Conservation (phyloP, 1,140 invertebrate species). For the Eriosoma lanigerum region DNA sequence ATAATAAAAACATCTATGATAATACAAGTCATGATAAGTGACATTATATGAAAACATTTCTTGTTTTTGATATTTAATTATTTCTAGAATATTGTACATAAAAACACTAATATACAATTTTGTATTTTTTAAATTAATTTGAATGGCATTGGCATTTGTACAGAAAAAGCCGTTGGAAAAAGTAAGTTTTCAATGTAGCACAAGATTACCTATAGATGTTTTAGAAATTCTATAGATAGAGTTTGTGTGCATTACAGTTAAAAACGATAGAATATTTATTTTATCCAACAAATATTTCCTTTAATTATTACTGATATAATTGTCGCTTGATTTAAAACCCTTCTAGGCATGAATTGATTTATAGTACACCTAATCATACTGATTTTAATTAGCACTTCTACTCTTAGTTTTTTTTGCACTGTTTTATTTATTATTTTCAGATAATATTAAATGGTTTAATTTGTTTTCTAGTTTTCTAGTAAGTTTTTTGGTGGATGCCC, state of each 20-base stretch:
- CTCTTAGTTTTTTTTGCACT: conserved; percentile 22
- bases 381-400: conserved; percentile 17
- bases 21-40: too few species aligned
- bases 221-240: conserved; percentile 13
- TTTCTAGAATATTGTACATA: conserved; percentile 27
- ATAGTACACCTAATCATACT: conserved; percentile 26
- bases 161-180: conserved; percentile 67
- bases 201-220: background rate
- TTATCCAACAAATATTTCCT: background rate
- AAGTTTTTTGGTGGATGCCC: conserved; percentile 94
- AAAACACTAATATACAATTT: conserved; percentile 43
- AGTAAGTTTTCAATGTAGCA: conserved; percentile 59
- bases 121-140: conserved; percentile 54
- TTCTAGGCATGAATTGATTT: conserved; percentile 27
- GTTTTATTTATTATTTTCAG: conserved; percentile 8
- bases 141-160: conserved; percentile 53
- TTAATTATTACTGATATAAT: background rate
- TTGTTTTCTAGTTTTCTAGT: conserved; percentile 80
- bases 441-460: conserved; percentile 7
- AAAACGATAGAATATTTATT: background rate
- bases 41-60: too few species aligned
- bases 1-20: background rate
- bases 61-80: too few species aligned
- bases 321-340: conserved; percentile 9
- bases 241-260: conserved; percentile 30